Evolutionary conservation across 2,113 vertebrate species (phyloP).

Genomic region (Vidua chalybeata): DNA sequence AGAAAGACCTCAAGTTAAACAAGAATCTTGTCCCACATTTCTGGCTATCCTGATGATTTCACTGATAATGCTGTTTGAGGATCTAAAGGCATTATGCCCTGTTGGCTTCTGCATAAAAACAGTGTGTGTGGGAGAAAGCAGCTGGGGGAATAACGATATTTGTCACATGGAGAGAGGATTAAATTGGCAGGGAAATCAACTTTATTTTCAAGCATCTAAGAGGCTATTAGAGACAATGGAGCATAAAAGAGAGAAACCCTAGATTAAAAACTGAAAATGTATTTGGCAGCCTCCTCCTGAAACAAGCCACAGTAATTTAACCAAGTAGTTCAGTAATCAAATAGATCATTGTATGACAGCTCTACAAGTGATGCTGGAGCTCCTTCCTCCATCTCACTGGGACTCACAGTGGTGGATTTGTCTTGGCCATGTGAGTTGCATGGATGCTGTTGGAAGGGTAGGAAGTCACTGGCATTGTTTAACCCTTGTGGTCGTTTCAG

Average conservation of each 20-base stretch:
- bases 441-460: not conserved
- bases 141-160: slow-evolving; percentile 47
- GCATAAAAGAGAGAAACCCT: slow-evolving; percentile 65
- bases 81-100: slow-evolving; percentile 44
- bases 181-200: slow-evolving; percentile 66
- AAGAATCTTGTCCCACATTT: not conserved
- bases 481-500: not conserved
- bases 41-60: not conserved
- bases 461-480: slow-evolving; percentile 16
- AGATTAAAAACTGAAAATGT: slow-evolving; percentile 63
- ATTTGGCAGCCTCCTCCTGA: slow-evolving; percentile 52
- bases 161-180: slow-evolving; percentile 63
- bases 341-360: slow-evolving; percentile 57
- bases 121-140: slow-evolving; percentile 43
- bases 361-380: slow-evolving; percentile 22
- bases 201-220: slow-evolving; percentile 63
- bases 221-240: slow-evolving; percentile 62
- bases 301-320: slow-evolving; percentile 47
- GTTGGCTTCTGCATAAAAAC: slow-evolving; percentile 50
- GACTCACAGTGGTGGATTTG: slow-evolving; percentile 60
- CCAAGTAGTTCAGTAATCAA: slow-evolving; percentile 60
- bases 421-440: not conserved
- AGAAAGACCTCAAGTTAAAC: not conserved
- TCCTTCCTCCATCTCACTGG: slow-evolving; percentile 34
- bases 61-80: slow-evolving; percentile 2